phyloP scores from a whole-genome alignment of 1,140 invertebrate species.

The Panagrolaimus sp. region DNA sequence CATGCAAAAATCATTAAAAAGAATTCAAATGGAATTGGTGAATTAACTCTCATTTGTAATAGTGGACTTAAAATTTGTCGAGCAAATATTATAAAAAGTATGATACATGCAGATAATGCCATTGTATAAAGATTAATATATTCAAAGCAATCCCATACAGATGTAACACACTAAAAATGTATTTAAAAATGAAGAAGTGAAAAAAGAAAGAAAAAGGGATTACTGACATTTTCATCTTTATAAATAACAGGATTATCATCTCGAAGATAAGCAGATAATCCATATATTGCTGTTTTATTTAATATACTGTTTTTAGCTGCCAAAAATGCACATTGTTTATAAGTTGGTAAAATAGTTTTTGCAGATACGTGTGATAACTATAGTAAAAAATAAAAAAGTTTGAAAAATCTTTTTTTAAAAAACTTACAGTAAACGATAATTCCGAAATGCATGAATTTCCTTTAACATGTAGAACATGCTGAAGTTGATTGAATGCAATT shows the following conservation, averaged over 20 bases:
- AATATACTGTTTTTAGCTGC: background rate
- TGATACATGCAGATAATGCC: conserved; percentile 27
- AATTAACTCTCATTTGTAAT: conserved; percentile 26
- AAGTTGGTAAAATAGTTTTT: background rate
- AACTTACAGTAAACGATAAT: conserved; percentile 24
- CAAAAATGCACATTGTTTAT: conserved; percentile 1
- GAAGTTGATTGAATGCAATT: conserved; percentile 33
- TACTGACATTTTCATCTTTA: background rate
- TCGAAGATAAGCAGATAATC: background rate
- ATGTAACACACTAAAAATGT: conserved; percentile 36
- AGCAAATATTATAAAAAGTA: conserved; percentile 33
- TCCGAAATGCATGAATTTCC: conserved; percentile 19
- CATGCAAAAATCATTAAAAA: conserved; percentile 34
- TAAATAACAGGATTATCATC: background rate
- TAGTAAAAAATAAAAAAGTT: background rate
- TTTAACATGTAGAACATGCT: conserved; percentile 31
- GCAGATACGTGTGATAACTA: background rate
- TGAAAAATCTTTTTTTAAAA: background rate
- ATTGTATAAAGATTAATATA: conserved; percentile 38
- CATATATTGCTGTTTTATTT: background rate
- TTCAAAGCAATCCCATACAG: conserved; percentile 41
- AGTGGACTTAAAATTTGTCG: conserved; percentile 41
- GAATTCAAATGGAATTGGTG: conserved; percentile 41
- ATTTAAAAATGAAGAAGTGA: background rate
- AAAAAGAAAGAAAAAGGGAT: background rate